Conservation (phyloP, 2,888 invertebrate genomes). For the Acleris laterana region DNA sequence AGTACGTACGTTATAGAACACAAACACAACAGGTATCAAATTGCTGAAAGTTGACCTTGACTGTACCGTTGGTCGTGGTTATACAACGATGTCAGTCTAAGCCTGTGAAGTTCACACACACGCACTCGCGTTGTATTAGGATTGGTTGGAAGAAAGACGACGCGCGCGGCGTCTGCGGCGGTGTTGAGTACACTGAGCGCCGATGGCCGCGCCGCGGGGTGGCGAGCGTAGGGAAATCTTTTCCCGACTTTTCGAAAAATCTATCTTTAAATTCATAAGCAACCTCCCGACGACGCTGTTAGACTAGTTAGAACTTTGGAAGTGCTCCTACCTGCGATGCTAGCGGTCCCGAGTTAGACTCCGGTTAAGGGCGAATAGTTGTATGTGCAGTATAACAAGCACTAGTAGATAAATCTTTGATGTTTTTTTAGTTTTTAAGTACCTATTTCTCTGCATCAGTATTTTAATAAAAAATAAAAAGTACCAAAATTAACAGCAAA, state of each 20-base stretch:
- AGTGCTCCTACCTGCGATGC: not conserved
- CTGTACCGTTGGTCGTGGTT: conserved; percentile 55
- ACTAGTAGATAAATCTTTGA: too few species aligned
- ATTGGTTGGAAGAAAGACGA: conserved; percentile 49
- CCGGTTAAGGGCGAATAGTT: too few species aligned
- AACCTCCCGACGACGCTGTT: not conserved
- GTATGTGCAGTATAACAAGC: too few species aligned
- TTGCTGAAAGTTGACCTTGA: conserved; percentile 71
- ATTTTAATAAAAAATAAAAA: too few species aligned
- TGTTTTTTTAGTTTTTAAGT: too few species aligned
- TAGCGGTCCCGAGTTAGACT: too few species aligned
- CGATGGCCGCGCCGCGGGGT: conserved; percentile 62
- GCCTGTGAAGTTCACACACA: conserved; percentile 66
- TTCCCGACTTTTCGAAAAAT: conserved; percentile 53
- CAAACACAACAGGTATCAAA: conserved; percentile 77
- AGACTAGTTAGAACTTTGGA: not conserved
- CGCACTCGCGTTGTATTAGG: conserved; percentile 67
- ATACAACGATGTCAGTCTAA: conserved; percentile 56
- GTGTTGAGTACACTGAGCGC: conserved; percentile 68
- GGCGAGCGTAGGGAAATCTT: conserved; percentile 54
- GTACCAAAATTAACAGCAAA: too few species aligned
- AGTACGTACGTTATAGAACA: conserved; percentile 67
- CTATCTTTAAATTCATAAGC: not conserved
- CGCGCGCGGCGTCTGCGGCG: conserved; percentile 54
- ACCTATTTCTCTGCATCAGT: too few species aligned